Percentiles rank a stretch among this genome's conserved stretches.
Evolutionary conservation across 2,797 vertebrate species (phyloP).

Genomic region (Bryconaethiops microstoma): DNA sequence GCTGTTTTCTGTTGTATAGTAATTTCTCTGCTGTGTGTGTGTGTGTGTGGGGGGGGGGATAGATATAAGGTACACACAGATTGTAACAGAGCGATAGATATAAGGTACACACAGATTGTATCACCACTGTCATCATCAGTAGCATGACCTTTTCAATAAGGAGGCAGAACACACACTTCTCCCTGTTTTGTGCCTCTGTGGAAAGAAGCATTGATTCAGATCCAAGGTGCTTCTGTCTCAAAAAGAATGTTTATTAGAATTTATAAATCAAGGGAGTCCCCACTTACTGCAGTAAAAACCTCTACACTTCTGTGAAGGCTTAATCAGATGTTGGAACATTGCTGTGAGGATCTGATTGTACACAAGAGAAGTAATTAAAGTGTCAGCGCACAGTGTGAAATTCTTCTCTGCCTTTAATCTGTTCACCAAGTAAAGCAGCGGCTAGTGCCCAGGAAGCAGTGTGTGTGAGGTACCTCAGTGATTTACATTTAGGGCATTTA

Average conservation of each 20-base stretch:
- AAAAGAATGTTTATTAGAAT: neutral
- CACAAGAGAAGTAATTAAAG: no score
- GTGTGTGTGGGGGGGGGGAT: slow-evolving; percentile 6
- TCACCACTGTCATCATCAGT: neutral
- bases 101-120: neutral
- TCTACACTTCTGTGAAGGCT: no score
- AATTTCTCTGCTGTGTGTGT: slow-evolving; percentile 17
- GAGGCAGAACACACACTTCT: slow-evolving; percentile 5
- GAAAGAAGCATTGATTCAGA: neutral
- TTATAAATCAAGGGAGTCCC: neutral
- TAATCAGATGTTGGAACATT: no score
- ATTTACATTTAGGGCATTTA: no score
- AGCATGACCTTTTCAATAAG: slow-evolving; percentile 5
- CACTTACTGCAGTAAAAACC: no score
- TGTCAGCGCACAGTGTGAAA: no score
- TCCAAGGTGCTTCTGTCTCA: no score
- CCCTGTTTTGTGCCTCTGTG: neutral
- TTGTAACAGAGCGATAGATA: neutral
- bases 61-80: neutral
- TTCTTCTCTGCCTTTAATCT: no score
- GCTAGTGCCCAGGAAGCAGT: no score
- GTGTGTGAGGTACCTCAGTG: no score
- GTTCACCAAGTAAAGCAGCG: no score
- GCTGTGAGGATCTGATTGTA: no score
- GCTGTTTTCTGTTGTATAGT: slow-evolving; percentile 20